Base-by-base conservation (phyloP, 2,113 vertebrate species). In the Xerus inauris region DNA sequence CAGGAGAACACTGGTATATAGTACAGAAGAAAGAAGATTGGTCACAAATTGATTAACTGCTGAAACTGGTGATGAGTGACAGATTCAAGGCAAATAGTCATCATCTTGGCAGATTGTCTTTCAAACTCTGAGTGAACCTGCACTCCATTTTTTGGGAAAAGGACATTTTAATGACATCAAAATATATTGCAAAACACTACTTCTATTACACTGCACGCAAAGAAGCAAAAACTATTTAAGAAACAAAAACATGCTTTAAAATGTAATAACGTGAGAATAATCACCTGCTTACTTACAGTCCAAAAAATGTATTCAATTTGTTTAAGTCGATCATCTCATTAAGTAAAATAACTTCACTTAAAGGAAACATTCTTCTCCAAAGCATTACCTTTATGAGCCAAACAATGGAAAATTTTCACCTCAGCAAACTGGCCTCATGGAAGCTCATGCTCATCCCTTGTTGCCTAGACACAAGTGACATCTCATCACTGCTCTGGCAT, bases 391-490 rank as follows among this genome's bases (percentile, higher is more conserved):
- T 81, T 71, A 85, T 83, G 84, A 97, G 84, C 59, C 87, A 83
- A 94, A 97, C 95, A 98, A 98, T 98, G 98, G 98, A 98, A 98
- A 98, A 98, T 98, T 98, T 99, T 98, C 98, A 97, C 97, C 97
- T 98, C 96, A 97, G 96, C 77, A 97, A 98, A 98, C 97, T 96
- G 95, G 97, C 96, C 97, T 96, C 40, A 76, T 98, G 96, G 98
- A 97, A 97, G 97, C 97, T 98, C 59, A 95, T 90, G 94, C 59
- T 28, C 97, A 94, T 95, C 81, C 92, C 91, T 9, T 9, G 98
- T 98, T 98, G 98, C 98, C 97, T 98, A 94, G 98, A 97, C 95
- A 98, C 98, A 51, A 79, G 77, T 89, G 0, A 13, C 97, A 98
- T 97, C 97, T 79, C 94, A 79, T n/a, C 87, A 95, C 98, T 88